These are phyloP conservation scores for Penaeus indicus DNA, from an alignment of 1,140 invertebrate genomes.

Conservation along the genomic window DNA sequence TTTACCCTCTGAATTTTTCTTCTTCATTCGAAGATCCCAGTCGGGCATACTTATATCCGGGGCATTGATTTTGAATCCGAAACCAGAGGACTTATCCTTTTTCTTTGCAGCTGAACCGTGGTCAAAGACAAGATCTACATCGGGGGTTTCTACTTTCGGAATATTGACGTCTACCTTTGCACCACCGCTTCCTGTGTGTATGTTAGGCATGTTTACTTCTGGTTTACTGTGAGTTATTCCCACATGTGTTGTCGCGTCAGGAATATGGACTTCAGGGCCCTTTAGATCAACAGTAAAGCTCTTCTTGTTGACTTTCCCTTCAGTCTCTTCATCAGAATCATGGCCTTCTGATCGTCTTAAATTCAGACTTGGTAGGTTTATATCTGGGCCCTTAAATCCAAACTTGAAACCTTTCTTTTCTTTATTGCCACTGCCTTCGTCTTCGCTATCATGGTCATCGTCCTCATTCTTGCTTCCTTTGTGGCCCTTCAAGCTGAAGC, in stretches of 20 bases:
- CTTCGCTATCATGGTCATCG: neutral
- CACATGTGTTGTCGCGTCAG: too few species aligned
- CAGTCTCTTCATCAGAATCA: slow-evolving; percentile 26
- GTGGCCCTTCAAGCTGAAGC: neutral
- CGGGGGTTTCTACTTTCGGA: neutral
- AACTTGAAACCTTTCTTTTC: slow-evolving; percentile 43
- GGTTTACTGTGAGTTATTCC: too few species aligned
- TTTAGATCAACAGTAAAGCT: slow-evolving; percentile 7
- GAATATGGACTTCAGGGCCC: slow-evolving; percentile 23
- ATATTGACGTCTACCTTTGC: neutral
- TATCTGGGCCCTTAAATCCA: slow-evolving; percentile 42
- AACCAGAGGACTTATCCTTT: neutral
- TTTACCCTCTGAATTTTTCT: slow-evolving; percentile 2
- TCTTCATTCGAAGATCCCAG: slow-evolving; percentile 12
- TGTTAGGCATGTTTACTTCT: too few species aligned
- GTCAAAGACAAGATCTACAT: neutral
- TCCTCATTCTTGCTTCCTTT: neutral
- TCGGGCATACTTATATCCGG: slow-evolving; percentile 32
- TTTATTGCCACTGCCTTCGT: slow-evolving; percentile 1
- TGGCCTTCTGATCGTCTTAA: slow-evolving; percentile 11
- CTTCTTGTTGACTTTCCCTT: neutral
- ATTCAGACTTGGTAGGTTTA: slow-evolving; percentile 31
- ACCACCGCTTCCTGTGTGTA: neutral
- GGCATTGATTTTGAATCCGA: slow-evolving; percentile 16
- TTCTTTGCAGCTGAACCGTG: too few species aligned